phyloP scores from a whole-genome alignment of 2,797 vertebrate genomes.

The Carduelis carduelis region DNA sequence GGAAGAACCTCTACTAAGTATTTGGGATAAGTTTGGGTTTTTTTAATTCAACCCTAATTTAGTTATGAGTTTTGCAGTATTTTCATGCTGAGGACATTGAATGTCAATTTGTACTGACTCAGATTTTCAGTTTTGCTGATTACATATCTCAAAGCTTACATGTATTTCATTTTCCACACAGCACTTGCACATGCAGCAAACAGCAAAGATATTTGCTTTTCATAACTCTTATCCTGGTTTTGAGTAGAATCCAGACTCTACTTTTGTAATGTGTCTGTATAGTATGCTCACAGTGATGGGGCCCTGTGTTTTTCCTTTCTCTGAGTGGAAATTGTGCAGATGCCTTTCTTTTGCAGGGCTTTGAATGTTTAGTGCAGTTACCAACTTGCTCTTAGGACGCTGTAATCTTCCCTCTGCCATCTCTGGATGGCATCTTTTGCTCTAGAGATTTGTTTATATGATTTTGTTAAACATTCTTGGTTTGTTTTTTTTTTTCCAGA shows the following conservation, averaged over 20 bases:
- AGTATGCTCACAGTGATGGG: not conserved
- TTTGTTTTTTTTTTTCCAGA: conserved; percentile 13
- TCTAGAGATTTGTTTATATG: not conserved
- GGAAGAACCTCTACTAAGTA: not conserved
- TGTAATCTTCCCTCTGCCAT: not conserved
- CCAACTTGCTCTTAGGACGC: not conserved
- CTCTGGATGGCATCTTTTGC: not conserved
- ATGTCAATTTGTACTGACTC: not conserved
- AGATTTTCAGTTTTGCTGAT: not conserved
- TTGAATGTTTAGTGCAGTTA: not conserved
- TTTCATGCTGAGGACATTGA: not conserved
- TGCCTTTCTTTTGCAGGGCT: not conserved
- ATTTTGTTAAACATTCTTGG: not conserved
- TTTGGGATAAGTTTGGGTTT: not conserved
- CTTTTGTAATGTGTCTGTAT: not conserved
- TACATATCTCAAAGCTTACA: not conserved
- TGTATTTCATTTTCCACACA: not conserved
- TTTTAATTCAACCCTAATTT: not conserved
- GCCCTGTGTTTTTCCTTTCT: not conserved
- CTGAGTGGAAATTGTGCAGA: not conserved
- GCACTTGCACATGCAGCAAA: not conserved
- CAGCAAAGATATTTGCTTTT: not conserved
- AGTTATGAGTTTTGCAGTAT: not conserved
- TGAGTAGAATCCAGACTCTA: not conserved
- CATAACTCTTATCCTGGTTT: not conserved